These are phyloP conservation scores for Phenacoccus solenopsis DNA, from an alignment of 1,140 invertebrate genomes.

Conservation along the genomic window DNA sequence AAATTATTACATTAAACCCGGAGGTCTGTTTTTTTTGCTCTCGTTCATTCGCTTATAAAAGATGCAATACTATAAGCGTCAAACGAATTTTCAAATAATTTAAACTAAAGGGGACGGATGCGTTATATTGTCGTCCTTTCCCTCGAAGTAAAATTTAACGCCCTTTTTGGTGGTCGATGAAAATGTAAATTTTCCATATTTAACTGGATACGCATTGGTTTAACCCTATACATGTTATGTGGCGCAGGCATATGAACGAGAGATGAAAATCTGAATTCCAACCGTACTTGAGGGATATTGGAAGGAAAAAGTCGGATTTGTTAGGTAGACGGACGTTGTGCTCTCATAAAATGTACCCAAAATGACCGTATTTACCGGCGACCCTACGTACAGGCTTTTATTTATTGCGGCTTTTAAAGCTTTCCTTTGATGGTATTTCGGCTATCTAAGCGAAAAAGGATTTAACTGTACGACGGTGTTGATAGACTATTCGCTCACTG, in stretches of 20 bases:
- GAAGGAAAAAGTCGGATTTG: background rate
- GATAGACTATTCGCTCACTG: too few species aligned
- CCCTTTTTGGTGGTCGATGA: background rate
- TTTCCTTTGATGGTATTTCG: too few species aligned
- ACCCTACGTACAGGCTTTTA: background rate
- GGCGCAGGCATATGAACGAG: background rate
- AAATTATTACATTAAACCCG: background rate
- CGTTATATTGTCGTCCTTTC: background rate
- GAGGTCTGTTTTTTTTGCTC: background rate
- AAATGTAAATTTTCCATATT: constrained; percentile 3
- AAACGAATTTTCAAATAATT: background rate
- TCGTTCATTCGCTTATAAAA: background rate
- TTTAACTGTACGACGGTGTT: too few species aligned
- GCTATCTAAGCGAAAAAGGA: too few species aligned
- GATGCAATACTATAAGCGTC: background rate
- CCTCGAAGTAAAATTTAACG: background rate
- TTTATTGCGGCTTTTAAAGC: background rate
- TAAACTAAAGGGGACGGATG: background rate
- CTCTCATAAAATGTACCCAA: background rate
- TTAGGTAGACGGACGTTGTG: background rate
- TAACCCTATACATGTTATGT: background rate
- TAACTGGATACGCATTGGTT: background rate
- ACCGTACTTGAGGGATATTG: background rate
- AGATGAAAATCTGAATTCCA: background rate
- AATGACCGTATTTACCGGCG: background rate